Base-by-base conservation (phyloP, 2,888 invertebrate species). In the Cephus runcator region DNA sequence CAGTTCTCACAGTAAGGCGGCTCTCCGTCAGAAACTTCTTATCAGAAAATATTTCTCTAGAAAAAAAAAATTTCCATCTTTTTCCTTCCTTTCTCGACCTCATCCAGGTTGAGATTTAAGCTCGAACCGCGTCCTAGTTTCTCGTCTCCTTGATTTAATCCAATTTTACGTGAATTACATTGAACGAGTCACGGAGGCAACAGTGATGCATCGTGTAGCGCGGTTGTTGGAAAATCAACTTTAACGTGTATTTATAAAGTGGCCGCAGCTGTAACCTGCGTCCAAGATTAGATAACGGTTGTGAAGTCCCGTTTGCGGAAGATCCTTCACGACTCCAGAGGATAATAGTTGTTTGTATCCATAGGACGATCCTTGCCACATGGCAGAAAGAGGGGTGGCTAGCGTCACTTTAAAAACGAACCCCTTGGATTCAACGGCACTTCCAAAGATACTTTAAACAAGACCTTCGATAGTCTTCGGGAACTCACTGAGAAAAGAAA, bases 211-310 rank as follows among this genome's bases (percentile, higher is more conserved):
- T 23, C 23, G 23, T 9, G 9, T 56, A 40, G n/a, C n/a, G 31
- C 74, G 75, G 71, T 33, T 76, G 56, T 12, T n/a, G 12, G 30
- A 34, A 36, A 73, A 36, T 15, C 12, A 68, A 75, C 34, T 12
- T 33, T 73, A 56, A 56, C 73, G 80, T 81, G 79, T 84, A 85
- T 84, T 85, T 86, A 83, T 84, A 82, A 56, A 86, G 76, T 77
- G 82, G 76, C 75, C 83, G 35, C 86, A 84, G 83, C 82, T 84
- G 84, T 73, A 80, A 80, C 12, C 34, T 77, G 69, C 76, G 74
- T 40, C 79, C 77, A 80, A 83, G 83, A 84, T 84, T 84, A 84
- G 84, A 85, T 86, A 85, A 86, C 76, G 77, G 74, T 77, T 36
- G 76, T 56, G 12, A 74, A 68, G 69, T 71, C 71, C 12, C 30